Evolutionary conservation across 2,888 invertebrate genomes (phyloP).

Genomic region (Tetramorium bicarinatum): DNA sequence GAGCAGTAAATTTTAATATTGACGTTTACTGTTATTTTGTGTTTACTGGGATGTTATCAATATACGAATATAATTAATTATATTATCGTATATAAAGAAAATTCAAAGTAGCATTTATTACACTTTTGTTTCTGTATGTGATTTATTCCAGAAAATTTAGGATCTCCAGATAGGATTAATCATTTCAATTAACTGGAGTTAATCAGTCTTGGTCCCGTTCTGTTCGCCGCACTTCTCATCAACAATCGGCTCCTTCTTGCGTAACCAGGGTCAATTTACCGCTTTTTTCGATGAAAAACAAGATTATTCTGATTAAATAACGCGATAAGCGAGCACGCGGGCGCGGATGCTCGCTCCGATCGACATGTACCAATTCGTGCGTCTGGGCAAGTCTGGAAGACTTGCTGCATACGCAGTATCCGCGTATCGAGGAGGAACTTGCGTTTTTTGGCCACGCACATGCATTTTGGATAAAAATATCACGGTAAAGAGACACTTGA

Average conservation of each 20-base stretch:
- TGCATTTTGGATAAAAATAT: conserved; percentile 43
- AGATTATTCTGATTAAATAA: conserved; percentile 55
- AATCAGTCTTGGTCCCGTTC: neutral
- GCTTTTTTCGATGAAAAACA: conserved; percentile 4
- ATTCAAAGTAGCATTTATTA: neutral
- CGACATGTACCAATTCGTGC: neutral
- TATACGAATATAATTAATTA: neutral
- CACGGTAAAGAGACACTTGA: conserved; percentile 10
- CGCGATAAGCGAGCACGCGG: neutral
- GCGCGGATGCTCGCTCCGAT: neutral
- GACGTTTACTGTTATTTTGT: too few relatives aligned
- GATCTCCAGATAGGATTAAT: neutral
- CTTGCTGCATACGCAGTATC: neutral
- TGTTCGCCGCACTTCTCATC: neutral
- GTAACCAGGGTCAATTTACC: neutral
- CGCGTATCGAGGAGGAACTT: neutral
- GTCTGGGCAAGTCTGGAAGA: too few relatives aligned
- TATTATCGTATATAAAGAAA: neutral
- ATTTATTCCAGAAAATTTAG: neutral
- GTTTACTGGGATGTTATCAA: neutral
- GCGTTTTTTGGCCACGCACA: neutral
- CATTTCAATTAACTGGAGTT: neutral
- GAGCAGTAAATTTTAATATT: too few relatives aligned
- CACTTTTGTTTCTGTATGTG: neutral
- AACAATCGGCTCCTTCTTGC: conserved; percentile 3